Conservation (phyloP, 2,797 vertebrate genomes). For the Crypturellus tataupa region DNA sequence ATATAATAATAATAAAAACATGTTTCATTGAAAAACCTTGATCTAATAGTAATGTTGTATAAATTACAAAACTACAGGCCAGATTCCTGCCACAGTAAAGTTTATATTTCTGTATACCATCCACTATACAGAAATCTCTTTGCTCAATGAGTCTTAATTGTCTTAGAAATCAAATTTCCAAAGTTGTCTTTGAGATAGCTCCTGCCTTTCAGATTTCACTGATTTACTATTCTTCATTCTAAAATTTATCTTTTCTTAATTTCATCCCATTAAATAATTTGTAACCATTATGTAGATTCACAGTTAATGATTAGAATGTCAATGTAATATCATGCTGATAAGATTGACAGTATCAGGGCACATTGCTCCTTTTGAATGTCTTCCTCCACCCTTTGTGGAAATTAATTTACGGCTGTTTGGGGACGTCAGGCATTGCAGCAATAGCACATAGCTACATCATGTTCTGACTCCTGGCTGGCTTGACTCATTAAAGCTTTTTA, state of each 20-base stretch:
- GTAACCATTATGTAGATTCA: conserved; percentile 8
- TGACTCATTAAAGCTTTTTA: conserved; percentile 58
- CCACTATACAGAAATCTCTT: not conserved
- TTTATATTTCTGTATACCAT: not conserved
- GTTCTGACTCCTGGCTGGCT: not conserved
- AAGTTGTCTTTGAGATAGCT: not conserved
- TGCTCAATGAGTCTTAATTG: not conserved
- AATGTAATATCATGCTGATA: not conserved
- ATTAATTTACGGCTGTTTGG: conserved; percentile 57
- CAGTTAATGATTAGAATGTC: conserved; percentile 9
- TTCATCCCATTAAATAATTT: conserved; percentile 23
- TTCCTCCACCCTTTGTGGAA: conserved; percentile 46
- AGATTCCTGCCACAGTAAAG: not conserved
- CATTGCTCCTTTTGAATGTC: conserved; percentile 7
- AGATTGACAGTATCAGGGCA: conserved; percentile 32
- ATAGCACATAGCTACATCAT: conserved; percentile 32
- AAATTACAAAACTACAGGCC: not conserved
- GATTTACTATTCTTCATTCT: not conserved
- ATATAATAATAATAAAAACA: not conserved
- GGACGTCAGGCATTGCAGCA: conserved; percentile 19
- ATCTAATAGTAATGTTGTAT: not conserved
- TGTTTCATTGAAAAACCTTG: not conserved
- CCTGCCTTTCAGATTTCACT: not conserved
- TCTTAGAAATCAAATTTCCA: not conserved
- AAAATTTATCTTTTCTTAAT: conserved; percentile 29